Percentiles rank a stretch among this genome's conserved stretches.
Evolutionary conservation across 2,888 invertebrate genomes (phyloP).

Genomic region (Coenonympha arcania): DNA sequence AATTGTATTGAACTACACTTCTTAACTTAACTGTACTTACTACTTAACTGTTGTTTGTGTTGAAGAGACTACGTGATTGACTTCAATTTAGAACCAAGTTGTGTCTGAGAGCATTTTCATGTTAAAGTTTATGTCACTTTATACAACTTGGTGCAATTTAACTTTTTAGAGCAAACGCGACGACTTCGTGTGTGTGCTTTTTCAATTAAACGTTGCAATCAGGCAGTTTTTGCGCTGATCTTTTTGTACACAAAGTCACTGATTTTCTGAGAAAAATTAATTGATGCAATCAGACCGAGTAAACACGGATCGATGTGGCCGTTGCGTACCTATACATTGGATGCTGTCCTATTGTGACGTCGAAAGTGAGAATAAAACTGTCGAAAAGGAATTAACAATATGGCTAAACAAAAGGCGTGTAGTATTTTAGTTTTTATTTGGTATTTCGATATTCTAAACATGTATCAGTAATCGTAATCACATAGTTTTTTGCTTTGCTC

Average conservation of each 20-base stretch:
- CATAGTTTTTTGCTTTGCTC: too few relatives aligned
- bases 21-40: too few relatives aligned
- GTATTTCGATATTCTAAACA: too few relatives aligned
- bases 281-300: slow-evolving; percentile 9
- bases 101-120: too few relatives aligned
- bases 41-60: too few relatives aligned
- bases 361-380: not conserved
- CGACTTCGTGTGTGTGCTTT: not conserved
- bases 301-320: slow-evolving; percentile 7
- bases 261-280: slow-evolving; percentile 13
- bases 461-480: too few relatives aligned
- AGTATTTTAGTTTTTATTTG: too few relatives aligned
- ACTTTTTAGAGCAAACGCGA: not conserved
- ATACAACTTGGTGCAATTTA: not conserved
- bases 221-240: slow-evolving; percentile 27
- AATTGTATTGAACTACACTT: too few relatives aligned
- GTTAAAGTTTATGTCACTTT: not conserved
- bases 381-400: not conserved
- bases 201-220: slow-evolving; percentile 28
- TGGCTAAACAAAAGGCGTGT: too few relatives aligned
- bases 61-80: too few relatives aligned
- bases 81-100: too few relatives aligned
- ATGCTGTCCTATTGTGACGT: not conserved
- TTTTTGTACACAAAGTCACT: slow-evolving; percentile 10
- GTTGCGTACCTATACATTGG: too few relatives aligned